These are phyloP conservation scores for Micromussa lordhowensis DNA, from an alignment of 92 coral and sea anemone species.

Conservation along the genomic window DNA sequence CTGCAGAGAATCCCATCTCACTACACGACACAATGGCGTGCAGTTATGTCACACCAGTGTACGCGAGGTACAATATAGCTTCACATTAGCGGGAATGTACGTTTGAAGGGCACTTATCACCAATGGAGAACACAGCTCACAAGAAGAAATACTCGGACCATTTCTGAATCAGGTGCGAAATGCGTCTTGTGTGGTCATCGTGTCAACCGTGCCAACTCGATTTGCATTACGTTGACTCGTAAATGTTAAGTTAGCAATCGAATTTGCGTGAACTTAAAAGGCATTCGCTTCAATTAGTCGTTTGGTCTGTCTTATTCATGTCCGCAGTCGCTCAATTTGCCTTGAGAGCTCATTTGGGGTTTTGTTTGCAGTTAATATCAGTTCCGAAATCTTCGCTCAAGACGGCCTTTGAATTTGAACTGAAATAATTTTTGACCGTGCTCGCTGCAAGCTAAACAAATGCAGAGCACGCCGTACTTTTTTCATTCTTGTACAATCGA, in stretches of 20 bases:
- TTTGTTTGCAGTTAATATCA: not conserved
- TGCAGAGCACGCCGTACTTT: not conserved
- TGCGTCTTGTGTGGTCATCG: not conserved
- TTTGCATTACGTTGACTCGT: not conserved
- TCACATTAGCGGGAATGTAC: not conserved
- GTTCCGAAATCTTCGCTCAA: not conserved
- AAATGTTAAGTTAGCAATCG: not conserved
- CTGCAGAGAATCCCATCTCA: not conserved
- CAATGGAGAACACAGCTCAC: not conserved
- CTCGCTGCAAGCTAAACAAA: not conserved
- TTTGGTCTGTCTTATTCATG: not conserved
- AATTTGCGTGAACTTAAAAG: not conserved
- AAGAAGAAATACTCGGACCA: not conserved
- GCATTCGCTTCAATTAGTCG: not conserved
- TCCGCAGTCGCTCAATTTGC: not conserved
- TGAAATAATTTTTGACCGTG: not conserved
- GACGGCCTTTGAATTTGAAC: not conserved
- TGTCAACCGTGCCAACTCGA: conserved; percentile 1
- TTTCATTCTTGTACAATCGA: not conserved
- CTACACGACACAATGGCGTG: not conserved
- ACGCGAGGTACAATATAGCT: not conserved
- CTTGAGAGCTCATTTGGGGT: not conserved
- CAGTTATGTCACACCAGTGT: not conserved
- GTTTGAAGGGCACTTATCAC: not conserved
- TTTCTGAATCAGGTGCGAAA: conserved; percentile 22